Percentiles rank a stretch among this genome's conserved stretches.
phyloP scores from a whole-genome alignment of 1,140 invertebrate species.

The Drosophila orosa region DNA sequence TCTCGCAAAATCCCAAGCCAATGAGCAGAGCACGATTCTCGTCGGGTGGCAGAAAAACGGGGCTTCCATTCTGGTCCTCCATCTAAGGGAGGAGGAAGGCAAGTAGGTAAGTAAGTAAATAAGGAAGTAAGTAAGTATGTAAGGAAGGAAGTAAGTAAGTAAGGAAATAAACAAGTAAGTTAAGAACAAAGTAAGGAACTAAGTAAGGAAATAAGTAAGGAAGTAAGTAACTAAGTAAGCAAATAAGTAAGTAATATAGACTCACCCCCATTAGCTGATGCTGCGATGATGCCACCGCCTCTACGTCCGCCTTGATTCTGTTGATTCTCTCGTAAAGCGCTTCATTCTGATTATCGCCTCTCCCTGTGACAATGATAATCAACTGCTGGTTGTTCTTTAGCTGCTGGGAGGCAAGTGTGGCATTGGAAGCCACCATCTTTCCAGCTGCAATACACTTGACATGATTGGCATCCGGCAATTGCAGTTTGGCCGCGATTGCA shows the following conservation, averaged over 20 bases:
- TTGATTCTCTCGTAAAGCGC: conserved; percentile 68
- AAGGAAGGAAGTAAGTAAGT: no score
- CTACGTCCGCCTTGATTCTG: conserved; percentile 77
- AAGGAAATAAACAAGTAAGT: no score
- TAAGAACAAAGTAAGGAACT: no score
- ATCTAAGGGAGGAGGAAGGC: conserved; percentile 85
- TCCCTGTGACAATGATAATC: conserved; percentile 86
- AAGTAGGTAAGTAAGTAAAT: no score
- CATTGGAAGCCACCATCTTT: conserved; percentile 86
- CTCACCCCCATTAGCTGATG: conserved; percentile 68
- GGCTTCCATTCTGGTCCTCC: conserved; percentile 91
- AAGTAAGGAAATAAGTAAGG: no score
- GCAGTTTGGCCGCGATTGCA: conserved; percentile 85
- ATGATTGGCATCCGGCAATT: conserved; percentile 67
- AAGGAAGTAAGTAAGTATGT: no score
- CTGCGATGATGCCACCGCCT: conserved; percentile 65
- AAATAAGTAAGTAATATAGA: no score
- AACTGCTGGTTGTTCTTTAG: conserved; percentile 88
- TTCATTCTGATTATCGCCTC: conserved; percentile 77
- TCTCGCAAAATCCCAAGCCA: conserved; percentile 91
- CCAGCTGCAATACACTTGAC: conserved; percentile 89
- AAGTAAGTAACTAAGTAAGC: no score
- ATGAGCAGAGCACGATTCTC: conserved; percentile 89
- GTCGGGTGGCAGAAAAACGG: conserved; percentile 87
- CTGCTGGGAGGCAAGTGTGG: conserved; percentile 86